These are phyloP conservation scores for Ischnus inquisitorius DNA, from an alignment of 2,888 invertebrate genomes.

Conservation along the genomic window DNA sequence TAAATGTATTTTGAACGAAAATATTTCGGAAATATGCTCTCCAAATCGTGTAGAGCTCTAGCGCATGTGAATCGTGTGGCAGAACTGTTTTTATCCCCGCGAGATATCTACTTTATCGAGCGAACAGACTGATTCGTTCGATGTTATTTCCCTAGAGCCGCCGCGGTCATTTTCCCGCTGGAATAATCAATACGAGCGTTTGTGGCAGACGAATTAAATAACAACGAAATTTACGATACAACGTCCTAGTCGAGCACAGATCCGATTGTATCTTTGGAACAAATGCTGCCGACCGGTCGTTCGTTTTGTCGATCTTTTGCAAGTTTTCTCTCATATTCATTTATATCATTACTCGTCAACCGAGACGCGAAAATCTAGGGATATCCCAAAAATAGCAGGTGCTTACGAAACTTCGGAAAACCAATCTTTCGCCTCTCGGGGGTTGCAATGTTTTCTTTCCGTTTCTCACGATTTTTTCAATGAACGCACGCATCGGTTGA, in stretches of 20 bases:
- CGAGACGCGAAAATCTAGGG: slow-evolving; percentile 2
- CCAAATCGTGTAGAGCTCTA: neutral
- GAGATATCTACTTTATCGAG: slow-evolving; percentile 36
- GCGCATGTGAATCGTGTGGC: neutral
- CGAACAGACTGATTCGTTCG: neutral
- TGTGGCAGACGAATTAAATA: neutral
- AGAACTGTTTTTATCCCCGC: slow-evolving; percentile 1
- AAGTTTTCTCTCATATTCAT: neutral
- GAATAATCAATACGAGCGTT: slow-evolving; percentile 32
- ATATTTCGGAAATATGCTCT: slow-evolving; percentile 19
- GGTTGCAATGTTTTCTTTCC: neutral
- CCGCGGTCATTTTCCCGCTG: neutral
- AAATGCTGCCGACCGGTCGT: neutral
- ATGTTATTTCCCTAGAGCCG: neutral
- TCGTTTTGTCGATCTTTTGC: neutral
- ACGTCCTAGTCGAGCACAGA: neutral
- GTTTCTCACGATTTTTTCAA: slow-evolving; percentile 10
- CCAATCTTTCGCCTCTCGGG: slow-evolving; percentile 26
- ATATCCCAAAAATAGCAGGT: slow-evolving; percentile 25
- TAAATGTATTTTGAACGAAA: neutral
- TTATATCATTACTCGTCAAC: neutral
- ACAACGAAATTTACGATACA: neutral
- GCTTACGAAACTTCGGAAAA: neutral
- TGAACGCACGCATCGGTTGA: slow-evolving; percentile 10
- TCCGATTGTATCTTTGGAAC: neutral